Percentiles rank a stretch among this genome's conserved stretches.
These are phyloP conservation scores for Galerucella nymphaeae DNA, from an alignment of 2,888 invertebrate genomes.

Conservation along the genomic window DNA sequence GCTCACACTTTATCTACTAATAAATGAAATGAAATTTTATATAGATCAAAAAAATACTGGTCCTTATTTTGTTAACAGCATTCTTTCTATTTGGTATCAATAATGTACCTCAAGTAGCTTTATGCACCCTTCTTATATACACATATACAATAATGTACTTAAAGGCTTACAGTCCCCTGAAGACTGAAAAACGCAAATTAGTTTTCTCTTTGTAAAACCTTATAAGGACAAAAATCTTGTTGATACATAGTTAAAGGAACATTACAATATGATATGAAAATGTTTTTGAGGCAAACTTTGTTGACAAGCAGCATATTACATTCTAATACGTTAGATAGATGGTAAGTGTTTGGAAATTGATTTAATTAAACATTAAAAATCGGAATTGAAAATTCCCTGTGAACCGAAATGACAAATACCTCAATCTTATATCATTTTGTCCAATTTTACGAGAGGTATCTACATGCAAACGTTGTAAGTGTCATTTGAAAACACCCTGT, in stretches of 20 bases:
- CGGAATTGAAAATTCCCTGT: too few relatives aligned
- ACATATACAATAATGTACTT: conserved; percentile 4
- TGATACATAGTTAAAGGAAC: conserved; percentile 1
- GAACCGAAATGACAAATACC: too few relatives aligned
- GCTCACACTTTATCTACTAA: too few relatives aligned
- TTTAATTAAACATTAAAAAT: too few relatives aligned
- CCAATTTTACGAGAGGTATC: too few relatives aligned
- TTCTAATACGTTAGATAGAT: not conserved
- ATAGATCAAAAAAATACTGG: not conserved
- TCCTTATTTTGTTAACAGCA: not conserved
- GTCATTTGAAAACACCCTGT: too few relatives aligned
- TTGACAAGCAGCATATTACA: not conserved
- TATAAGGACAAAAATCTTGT: conserved; percentile 7
- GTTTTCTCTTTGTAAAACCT: conserved; percentile 1
- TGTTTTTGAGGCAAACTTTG: not conserved
- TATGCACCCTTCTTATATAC: conserved; percentile 5
- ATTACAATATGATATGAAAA: not conserved
- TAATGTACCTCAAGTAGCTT: conserved; percentile 1
- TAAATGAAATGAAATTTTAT: not conserved
- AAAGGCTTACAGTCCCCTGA: conserved; percentile 5
- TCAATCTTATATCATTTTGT: too few relatives aligned
- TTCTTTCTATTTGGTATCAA: not conserved
- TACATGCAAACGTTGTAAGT: too few relatives aligned
- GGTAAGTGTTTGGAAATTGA: too few relatives aligned
- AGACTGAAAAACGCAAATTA: conserved; percentile 5